A percentile compares a stretch with the other conserved stretches of the same genome.
Evolutionary conservation across 2,888 invertebrate genomes (phyloP).

Genomic region (Lepidocyrtoides sp.): DNA sequence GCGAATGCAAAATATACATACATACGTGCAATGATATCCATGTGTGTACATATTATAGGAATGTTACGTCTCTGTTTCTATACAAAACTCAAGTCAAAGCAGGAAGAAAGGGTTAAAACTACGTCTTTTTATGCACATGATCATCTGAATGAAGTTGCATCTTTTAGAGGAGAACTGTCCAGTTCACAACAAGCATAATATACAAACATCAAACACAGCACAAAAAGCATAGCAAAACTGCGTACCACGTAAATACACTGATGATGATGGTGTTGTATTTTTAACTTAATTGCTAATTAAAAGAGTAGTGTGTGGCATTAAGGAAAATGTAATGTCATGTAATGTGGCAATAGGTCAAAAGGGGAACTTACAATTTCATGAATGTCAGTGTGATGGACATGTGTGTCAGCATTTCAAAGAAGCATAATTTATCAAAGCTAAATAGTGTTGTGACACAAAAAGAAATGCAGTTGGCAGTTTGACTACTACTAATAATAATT

Average conservation of each 20-base stretch:
- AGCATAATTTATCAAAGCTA: neutral
- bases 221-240: too few relatives aligned
- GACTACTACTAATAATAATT: too few relatives aligned
- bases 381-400: too few relatives aligned
- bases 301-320: neutral
- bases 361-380: neutral
- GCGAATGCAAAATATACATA: too few relatives aligned
- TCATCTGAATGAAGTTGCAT: neutral
- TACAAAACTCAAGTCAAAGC: too few relatives aligned
- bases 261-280: neutral
- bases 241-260: too few relatives aligned
- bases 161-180: neutral
- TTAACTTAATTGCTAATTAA: too few relatives aligned
- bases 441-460: neutral
- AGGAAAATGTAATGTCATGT: neutral
- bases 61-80: too few relatives aligned
- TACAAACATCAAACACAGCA: neutral
- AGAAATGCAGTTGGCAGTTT: too few relatives aligned
- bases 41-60: too few relatives aligned
- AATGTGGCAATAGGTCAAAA: constrained; percentile 18
- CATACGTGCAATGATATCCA: too few relatives aligned
- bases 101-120: neutral
- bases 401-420: neutral
- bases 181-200: too few relatives aligned
- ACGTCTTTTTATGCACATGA: neutral